These are phyloP conservation scores for Rhynchomys soricoides DNA, from an alignment of 2,113 vertebrate genomes.

Conservation along the genomic window DNA sequence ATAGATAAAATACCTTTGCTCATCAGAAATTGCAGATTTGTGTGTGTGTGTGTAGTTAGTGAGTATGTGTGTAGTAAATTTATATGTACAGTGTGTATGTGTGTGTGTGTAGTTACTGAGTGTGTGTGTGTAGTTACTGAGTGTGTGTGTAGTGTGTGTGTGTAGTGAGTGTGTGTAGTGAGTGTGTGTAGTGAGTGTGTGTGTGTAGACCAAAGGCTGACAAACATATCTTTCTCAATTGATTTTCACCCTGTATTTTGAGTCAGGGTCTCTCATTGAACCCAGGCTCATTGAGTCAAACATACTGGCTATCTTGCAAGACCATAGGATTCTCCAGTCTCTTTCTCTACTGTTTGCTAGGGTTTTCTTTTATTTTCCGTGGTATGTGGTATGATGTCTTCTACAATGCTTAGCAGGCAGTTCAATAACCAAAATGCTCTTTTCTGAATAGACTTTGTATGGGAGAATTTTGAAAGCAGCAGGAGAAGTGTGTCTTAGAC, in stretches of 20 bases:
- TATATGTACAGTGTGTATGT: not conserved
- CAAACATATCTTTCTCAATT: not conserved
- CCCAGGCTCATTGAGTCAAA: not conserved
- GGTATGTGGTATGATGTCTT: not conserved
- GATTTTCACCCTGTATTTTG: not conserved
- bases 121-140: not conserved
- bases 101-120: too few relatives aligned
- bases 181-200: not conserved
- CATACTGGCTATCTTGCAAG: too few relatives aligned
- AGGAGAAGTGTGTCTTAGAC: not conserved
- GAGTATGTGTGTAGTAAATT: too few relatives aligned
- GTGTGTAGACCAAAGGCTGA: not conserved
- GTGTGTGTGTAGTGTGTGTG: not conserved
- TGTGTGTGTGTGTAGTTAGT: not conserved
- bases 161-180: not conserved
- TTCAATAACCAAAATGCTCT: not conserved
- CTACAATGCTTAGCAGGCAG: not conserved
- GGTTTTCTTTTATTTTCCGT: not conserved
- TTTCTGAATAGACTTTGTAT: not conserved
- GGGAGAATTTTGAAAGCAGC: slow-evolving; percentile 16
- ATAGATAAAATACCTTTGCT: not conserved
- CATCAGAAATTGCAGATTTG: not conserved
- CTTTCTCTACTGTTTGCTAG: too few relatives aligned
- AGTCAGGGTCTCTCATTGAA: not conserved
- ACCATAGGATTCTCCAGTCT: not conserved